Percentiles rank a stretch among this genome's conserved stretches.
These are phyloP conservation scores for Microctonus hyperodae DNA, from an alignment of 2,888 invertebrate species.

Conservation along the genomic window DNA sequence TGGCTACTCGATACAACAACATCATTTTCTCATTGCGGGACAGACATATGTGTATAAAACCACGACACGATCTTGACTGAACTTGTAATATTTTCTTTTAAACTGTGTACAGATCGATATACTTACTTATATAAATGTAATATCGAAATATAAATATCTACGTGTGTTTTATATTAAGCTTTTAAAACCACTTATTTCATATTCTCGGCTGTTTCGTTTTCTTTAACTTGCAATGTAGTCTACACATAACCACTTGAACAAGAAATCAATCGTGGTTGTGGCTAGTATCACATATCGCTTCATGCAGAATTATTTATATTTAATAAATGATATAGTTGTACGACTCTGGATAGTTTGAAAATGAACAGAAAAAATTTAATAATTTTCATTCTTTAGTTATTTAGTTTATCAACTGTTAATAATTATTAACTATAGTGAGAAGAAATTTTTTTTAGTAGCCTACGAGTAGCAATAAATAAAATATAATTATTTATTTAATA, in stretches of 20 bases:
- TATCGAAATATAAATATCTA: neutral
- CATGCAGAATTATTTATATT: neutral
- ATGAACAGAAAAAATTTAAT: too few species aligned
- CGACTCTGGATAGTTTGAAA: too few species aligned
- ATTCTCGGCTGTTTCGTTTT: neutral
- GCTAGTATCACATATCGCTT: neutral
- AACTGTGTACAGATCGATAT: too few species aligned
- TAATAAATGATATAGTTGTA: too few species aligned
- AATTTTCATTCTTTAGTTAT: too few species aligned
- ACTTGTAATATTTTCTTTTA: neutral
- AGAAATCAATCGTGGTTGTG: neutral
- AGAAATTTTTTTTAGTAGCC: too few species aligned
- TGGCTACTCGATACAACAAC: too few species aligned
- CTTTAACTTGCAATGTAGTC: neutral
- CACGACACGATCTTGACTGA: neutral
- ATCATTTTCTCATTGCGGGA: neutral
- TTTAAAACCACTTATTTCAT: neutral
- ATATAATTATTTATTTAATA: too few species aligned
- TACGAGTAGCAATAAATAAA: too few species aligned
- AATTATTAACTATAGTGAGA: too few species aligned
- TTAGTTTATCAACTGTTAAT: too few species aligned
- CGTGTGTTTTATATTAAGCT: neutral
- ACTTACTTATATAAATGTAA: too few species aligned
- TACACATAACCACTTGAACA: neutral
- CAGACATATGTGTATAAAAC: neutral